Percentiles rank a stretch among this genome's conserved stretches.
Conservation (phyloP, 23 tunicate species). For the Trididemnum nubilum region DNA sequence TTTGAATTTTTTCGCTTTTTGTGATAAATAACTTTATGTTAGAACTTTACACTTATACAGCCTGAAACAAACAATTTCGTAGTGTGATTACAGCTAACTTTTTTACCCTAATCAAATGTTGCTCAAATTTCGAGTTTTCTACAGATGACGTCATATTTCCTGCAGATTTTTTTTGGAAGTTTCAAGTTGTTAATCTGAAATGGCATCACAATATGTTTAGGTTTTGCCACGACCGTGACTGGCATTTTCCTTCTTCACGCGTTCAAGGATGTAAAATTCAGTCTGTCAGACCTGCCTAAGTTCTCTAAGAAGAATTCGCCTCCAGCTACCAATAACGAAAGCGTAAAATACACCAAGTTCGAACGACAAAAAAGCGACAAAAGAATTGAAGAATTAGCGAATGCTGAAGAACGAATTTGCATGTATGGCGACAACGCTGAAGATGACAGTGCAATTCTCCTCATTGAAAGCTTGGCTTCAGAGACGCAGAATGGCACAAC, state of each 20-base stretch:
- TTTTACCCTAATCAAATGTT: too few relatives aligned
- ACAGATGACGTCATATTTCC: too few relatives aligned
- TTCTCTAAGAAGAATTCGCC: conserved; percentile 23
- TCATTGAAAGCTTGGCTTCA: not conserved
- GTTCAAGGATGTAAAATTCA: conserved; percentile 74
- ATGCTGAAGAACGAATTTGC: not conserved
- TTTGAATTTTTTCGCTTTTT: too few relatives aligned
- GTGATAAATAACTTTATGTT: too few relatives aligned
- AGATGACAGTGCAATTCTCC: not conserved
- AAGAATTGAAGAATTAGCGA: not conserved
- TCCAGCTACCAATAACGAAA: not conserved
- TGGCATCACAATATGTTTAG: too few relatives aligned
- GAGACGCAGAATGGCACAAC: not conserved
- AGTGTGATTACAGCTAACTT: too few relatives aligned
- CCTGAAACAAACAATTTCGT: too few relatives aligned
- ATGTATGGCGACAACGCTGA: conserved; percentile 8
- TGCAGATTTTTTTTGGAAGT: too few relatives aligned
- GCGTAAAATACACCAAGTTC: conserved; percentile 17
- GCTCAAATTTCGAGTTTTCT: too few relatives aligned
- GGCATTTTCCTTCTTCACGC: conserved; percentile 95
- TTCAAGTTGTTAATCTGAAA: too few relatives aligned
- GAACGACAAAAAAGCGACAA: not conserved
- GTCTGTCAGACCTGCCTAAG: conserved; percentile 75
- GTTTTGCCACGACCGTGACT: conserved; percentile 80
- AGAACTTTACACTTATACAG: too few relatives aligned